These are phyloP conservation scores for Drosophila engyochracea DNA, from an alignment of 2,888 invertebrate genomes.

Conservation along the genomic window DNA sequence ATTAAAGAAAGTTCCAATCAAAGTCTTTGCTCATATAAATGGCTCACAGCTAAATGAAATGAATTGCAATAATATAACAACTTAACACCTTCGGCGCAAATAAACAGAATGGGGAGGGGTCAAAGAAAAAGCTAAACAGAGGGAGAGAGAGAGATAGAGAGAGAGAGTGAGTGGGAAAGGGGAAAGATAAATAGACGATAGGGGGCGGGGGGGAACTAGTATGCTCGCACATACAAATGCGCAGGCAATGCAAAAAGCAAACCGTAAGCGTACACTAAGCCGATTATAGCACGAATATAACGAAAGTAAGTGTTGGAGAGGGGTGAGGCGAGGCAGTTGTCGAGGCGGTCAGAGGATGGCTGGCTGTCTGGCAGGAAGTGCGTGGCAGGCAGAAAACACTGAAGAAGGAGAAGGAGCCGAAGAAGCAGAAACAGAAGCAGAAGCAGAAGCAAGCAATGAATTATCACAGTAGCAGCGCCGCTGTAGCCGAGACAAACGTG, in stretches of 20 bases:
- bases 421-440: conserved; percentile 17
- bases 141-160: neutral
- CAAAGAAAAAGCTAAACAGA: neutral
- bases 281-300: conserved; percentile 78
- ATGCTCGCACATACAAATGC: conserved; percentile 58
- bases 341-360: conserved; percentile 40
- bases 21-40: conserved; percentile 41
- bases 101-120: conserved; percentile 31
- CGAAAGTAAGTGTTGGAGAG: conserved; percentile 52
- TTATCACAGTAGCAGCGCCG: conserved; percentile 71
- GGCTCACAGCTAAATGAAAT: conserved; percentile 68
- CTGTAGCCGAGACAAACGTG: conserved; percentile 73
- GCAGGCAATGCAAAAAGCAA: conserved; percentile 76
- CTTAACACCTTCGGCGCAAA: conserved; percentile 74
- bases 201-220: conserved; percentile 55
- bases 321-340: conserved; percentile 1
- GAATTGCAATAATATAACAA: conserved; percentile 79
- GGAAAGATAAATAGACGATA: conserved; percentile 33
- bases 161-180: neutral
- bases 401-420: conserved; percentile 22
- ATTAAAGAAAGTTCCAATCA: conserved; percentile 54
- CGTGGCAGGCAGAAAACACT: conserved; percentile 63
- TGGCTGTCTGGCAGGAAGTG: conserved; percentile 66
- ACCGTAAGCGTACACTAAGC: conserved; percentile 77
- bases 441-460: conserved; percentile 63